These are phyloP conservation scores for Cotesia glomerata DNA, from an alignment of 1,140 invertebrate species.

Conservation along the genomic window DNA sequence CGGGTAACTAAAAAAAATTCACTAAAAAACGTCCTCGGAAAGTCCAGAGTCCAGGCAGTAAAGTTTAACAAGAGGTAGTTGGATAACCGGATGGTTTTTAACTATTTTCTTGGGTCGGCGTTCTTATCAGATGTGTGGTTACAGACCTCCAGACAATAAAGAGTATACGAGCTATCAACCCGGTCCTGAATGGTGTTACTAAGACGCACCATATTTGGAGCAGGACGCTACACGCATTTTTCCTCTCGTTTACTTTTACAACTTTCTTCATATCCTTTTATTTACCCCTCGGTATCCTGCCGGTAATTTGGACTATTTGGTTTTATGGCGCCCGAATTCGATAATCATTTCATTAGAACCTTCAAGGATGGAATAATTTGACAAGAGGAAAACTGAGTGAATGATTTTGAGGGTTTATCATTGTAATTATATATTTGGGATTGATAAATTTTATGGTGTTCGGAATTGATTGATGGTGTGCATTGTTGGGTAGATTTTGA, in stretches of 20 bases:
- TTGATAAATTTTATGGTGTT: background rate
- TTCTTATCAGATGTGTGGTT: slow-evolving; percentile 58
- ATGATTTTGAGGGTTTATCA: too few species aligned
- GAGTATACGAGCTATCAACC: slow-evolving; percentile 57
- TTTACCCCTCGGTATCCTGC: background rate
- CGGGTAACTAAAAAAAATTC: background rate
- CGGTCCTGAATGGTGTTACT: slow-evolving; percentile 54
- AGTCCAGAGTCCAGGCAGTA: slow-evolving; percentile 9
- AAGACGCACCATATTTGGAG: slow-evolving; percentile 41
- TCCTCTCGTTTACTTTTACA: slow-evolving; percentile 24
- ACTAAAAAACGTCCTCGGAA: background rate
- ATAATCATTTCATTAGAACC: slow-evolving; percentile 51
- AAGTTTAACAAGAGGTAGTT: slow-evolving; percentile 31
- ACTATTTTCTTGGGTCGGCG: slow-evolving; percentile 48
- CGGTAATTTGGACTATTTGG: too few species aligned
- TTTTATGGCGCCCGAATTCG: too few species aligned
- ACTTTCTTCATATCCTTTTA: slow-evolving; percentile 36
- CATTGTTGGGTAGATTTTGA: background rate
- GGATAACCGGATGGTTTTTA: slow-evolving; percentile 41
- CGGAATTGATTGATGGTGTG: background rate
- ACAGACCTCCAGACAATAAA: slow-evolving; percentile 55
- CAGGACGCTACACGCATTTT: background rate
- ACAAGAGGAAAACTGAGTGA: too few species aligned
- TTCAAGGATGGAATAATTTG: slow-evolving; percentile 8
- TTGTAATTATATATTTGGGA: background rate